Conservation (phyloP, 2,888 invertebrate genomes). For the Drosophila cracens region DNA sequence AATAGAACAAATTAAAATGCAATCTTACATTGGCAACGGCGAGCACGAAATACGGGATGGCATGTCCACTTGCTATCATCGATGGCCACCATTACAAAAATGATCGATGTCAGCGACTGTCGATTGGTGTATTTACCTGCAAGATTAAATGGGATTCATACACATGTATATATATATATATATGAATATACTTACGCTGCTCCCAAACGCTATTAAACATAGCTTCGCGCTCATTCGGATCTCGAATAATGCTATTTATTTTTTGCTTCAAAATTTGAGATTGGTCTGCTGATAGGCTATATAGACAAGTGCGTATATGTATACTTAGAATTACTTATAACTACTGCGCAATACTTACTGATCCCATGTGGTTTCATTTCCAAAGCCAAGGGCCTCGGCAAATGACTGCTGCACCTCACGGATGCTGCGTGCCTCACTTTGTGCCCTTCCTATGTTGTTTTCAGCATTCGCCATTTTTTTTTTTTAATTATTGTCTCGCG, state of each 20-base stretch:
- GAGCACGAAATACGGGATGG: slow-evolving; percentile 81
- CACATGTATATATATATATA: neutral
- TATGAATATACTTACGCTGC: slow-evolving; percentile 73
- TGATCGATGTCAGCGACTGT: slow-evolving; percentile 75
- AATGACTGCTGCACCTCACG: slow-evolving; percentile 74
- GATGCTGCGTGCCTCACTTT: slow-evolving; percentile 31
- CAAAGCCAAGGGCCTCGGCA: slow-evolving; percentile 69
- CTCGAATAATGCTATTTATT: slow-evolving; percentile 65
- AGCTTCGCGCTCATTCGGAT: slow-evolving; percentile 51
- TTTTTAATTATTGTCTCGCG: neutral
- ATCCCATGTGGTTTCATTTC: slow-evolving; percentile 73
- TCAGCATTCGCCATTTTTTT: slow-evolving; percentile 19
- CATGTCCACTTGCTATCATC: slow-evolving; percentile 63
- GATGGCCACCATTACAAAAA: slow-evolving; percentile 79
- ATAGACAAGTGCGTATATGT: neutral
- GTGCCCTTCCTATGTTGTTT: neutral
- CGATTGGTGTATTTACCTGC: slow-evolving; percentile 82
- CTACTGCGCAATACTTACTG: slow-evolving; percentile 48
- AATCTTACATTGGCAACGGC: slow-evolving; percentile 81
- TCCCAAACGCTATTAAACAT: slow-evolving; percentile 77
- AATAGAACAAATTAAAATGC: neutral
- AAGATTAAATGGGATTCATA: neutral
- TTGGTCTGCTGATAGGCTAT: slow-evolving; percentile 62
- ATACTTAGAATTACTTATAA: neutral
- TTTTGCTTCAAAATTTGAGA: slow-evolving; percentile 50